Conservation (phyloP, 2,113 vertebrate species). For the Rutilus rutilus region DNA sequence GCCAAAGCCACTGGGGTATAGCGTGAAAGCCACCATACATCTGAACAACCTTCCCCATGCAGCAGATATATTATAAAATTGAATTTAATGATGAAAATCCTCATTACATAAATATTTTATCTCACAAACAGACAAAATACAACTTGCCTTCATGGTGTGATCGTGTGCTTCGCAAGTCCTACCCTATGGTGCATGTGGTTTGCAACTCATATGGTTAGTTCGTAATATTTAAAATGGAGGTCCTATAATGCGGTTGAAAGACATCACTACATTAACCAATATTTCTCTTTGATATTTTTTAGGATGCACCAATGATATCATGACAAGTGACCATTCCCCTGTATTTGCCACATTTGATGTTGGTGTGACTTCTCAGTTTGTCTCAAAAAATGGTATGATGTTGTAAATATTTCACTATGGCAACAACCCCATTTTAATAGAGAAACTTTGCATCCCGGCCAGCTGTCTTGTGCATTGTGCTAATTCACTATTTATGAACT, state of each 20-base stretch:
- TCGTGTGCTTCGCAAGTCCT: conserved; percentile 94
- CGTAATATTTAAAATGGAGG: conserved; percentile 16
- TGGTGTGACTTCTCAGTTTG: conserved; percentile 96
- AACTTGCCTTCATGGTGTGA: conserved; percentile 99
- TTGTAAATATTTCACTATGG: background rate
- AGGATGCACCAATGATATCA: conserved; percentile 95
- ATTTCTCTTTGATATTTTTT: conserved; percentile 16
- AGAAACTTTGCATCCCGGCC: background rate
- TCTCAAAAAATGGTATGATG: conserved; percentile 90
- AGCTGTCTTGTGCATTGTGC: background rate
- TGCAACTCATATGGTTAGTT: conserved; percentile 96
- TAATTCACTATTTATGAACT: background rate
- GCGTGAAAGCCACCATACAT: conserved; percentile 1
- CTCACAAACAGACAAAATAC: conserved; percentile 87
- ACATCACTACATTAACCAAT: background rate
- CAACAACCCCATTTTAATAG: background rate
- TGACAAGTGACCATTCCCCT: conserved; percentile 95
- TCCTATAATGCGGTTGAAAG: background rate
- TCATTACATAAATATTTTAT: conserved; percentile 18
- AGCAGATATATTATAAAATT: background rate
- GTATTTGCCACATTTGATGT: conserved; percentile 97
- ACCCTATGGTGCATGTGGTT: conserved; percentile 90
- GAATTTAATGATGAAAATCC: background rate
- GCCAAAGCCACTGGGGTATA: conserved; percentile 95
- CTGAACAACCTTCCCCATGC: background rate